These are phyloP conservation scores for Porites lutea DNA, from an alignment of 64 coral and sea anemone species.

Conservation along the genomic window DNA sequence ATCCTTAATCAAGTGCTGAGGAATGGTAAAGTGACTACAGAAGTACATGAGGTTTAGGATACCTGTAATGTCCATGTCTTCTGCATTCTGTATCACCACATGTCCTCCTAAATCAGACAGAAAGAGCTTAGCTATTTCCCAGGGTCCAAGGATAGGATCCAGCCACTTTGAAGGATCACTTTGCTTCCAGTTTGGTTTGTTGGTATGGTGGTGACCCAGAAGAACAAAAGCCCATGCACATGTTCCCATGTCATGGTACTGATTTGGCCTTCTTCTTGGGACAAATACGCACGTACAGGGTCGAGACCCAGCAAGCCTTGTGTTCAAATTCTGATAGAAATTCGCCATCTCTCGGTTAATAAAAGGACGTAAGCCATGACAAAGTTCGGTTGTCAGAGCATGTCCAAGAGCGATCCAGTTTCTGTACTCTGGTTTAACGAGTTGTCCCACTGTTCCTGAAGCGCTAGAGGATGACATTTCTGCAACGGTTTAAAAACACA, in stretches of 20 bases:
- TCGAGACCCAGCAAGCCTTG: constrained; percentile 12
- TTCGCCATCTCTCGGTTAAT: constrained; percentile 37
- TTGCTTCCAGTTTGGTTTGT: constrained; percentile 74
- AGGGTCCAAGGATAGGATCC: constrained; percentile 62
- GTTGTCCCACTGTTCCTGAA: constrained; percentile 34
- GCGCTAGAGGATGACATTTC: constrained; percentile 29
- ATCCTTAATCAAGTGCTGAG: constrained; percentile 30
- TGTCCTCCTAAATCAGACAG: constrained; percentile 56
- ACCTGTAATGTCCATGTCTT: constrained; percentile 52
- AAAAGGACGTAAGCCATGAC: constrained; percentile 72
- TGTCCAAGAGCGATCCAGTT: constrained; percentile 85
- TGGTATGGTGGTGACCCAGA: constrained; percentile 25
- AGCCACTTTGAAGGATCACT: constrained; percentile 59
- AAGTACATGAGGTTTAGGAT: constrained; percentile 73
- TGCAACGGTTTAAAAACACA: background rate
- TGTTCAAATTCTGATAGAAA: constrained; percentile 44
- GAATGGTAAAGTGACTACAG: constrained; percentile 64
- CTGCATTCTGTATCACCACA: constrained; percentile 1
- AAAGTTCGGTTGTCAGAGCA: constrained; percentile 56
- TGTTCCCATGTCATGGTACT: constrained; percentile 67
- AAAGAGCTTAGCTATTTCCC: constrained; percentile 87
- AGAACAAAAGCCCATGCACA: constrained; percentile 69
- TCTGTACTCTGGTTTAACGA: constrained; percentile 78
- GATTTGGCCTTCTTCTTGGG: constrained; percentile 25
- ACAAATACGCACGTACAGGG: constrained; percentile 45